Evolutionary conservation across 2,113 vertebrate species (phyloP).

Genomic region (Coracopsis vasa): DNA sequence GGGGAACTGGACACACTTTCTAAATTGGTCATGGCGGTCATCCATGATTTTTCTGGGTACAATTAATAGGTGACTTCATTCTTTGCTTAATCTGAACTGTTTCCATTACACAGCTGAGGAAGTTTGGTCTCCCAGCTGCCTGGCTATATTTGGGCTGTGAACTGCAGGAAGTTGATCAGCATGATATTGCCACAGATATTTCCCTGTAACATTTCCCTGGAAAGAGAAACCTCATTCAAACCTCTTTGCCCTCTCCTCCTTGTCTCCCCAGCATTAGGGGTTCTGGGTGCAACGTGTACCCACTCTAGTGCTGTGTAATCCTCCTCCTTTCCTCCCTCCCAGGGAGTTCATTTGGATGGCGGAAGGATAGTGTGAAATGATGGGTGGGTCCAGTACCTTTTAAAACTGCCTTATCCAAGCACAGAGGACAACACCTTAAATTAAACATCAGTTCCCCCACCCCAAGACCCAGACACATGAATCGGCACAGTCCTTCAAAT

Average conservation of each 20-base stretch:
- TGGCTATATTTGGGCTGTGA: constrained; percentile 12
- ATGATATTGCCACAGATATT: neutral
- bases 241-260: neutral
- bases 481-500: neutral
- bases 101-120: constrained; percentile 27
- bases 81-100: constrained; percentile 21
- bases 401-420: neutral
- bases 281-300: fast-evolving
- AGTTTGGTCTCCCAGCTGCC: neutral
- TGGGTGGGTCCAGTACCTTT: neutral
- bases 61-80: constrained; percentile 45
- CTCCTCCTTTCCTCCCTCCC: neutral
- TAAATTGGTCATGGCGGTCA: neutral
- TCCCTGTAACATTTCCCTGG: neutral
- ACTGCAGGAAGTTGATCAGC: constrained; percentile 33
- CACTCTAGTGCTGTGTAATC: fast-evolving
- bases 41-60: neutral
- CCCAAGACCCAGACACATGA: neutral
- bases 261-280: fast-evolving
- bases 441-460: neutral
- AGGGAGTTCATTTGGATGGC: neutral
- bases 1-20: neutral
- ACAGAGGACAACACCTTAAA: neutral
- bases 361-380: neutral
- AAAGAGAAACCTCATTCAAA: neutral